Evolutionary conservation across 2,888 invertebrate species (phyloP), one percentile per base, ranked within the genome.

Genomic region (Nemapogon koenigi): DNA sequence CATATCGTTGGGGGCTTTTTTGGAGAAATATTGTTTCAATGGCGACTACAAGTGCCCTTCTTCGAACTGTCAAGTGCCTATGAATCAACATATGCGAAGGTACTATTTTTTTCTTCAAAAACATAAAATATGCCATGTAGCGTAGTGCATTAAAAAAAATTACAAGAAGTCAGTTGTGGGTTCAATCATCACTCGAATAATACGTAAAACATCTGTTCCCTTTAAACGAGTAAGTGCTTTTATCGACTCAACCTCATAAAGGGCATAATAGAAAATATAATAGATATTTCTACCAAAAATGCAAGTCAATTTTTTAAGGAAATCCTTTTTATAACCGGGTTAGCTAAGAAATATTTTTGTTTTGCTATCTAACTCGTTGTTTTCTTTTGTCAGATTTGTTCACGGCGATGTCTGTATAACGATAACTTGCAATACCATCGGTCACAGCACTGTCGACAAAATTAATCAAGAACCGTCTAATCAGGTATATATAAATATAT

Each of bases 11-110:
- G 98, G 97, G 22, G 90, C 90, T 44, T 99, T 98, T 59, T 79
- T 99, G 30, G 92, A 96, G 58, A 85, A 90, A 41, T 97, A 96
- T 60, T 97, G 97, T 63, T 92, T 97, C 62, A 87, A 91, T 41
- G 80, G 86, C 4, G 85, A 89, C 2, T 94, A 94, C 62, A 85
- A 86, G 43, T 98, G 97, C 55, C 89, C 91, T 1, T 87, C 88
- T 2, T 81, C 83, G 42, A 82, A 83, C 7, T 97, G 96, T 61
- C 88, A 87, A 41, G 83, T 90, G 13, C 88, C 93, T 2, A 93
- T 95, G 90, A 78, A 91, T 49, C 88, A 91, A 38, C 97, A 97
- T 58, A 85, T 92, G 4, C 81, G 96, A 35, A 84, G 91, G 81
- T 81, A 25, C 44, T 53, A n/a, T n/a, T n/a, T n/a, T n/a, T n/a